phyloP scores from a whole-genome alignment of 2,797 vertebrate species.

The Phylloscopus collybita region DNA sequence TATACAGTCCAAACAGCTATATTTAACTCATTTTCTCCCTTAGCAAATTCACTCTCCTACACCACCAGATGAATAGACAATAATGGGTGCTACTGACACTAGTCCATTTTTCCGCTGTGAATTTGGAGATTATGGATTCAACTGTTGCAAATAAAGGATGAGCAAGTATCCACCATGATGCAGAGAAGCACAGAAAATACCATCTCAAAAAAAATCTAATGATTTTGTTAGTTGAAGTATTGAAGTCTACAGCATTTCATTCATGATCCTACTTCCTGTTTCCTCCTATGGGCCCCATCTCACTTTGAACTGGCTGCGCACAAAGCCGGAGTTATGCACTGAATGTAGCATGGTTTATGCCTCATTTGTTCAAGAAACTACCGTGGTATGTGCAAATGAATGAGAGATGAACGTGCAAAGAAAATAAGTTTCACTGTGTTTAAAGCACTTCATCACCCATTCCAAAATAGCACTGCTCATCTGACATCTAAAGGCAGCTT shows the following conservation, averaged over 20 bases:
- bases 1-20: background rate
- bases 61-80: background rate
- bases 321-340: background rate
- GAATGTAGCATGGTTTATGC: background rate
- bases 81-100: background rate
- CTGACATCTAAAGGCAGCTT: background rate
- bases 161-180: background rate
- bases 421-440: background rate
- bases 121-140: background rate
- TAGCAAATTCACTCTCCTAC: background rate
- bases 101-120: background rate
- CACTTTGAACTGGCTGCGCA: background rate
- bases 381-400: background rate
- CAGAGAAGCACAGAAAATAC: background rate
- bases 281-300: background rate
- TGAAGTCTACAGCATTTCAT: background rate
- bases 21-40: background rate
- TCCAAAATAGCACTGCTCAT: background rate
- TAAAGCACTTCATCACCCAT: background rate
- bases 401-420: background rate
- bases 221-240: background rate
- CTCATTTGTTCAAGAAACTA: background rate
- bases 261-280: background rate
- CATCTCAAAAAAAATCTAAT: accelerated
- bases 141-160: background rate